Evolutionary conservation across 2,888 invertebrate species (phyloP).

Genomic region (Tetropium fuscum): DNA sequence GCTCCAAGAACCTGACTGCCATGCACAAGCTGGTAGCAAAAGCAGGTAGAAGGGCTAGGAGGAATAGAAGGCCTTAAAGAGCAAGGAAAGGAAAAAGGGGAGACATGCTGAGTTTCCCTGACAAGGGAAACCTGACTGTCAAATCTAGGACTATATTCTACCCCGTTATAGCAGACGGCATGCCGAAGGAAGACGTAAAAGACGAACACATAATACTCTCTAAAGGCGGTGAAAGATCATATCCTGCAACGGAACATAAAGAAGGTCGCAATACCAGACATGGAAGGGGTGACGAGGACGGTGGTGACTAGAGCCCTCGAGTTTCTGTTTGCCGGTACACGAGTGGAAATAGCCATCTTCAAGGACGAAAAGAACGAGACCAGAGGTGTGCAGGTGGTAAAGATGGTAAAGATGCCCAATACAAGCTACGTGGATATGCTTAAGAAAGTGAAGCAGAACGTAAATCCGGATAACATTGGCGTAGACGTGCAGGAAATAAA

Average conservation of each 20-base stretch:
- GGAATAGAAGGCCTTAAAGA: conserved; percentile 20
- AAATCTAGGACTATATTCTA: conserved; percentile 29
- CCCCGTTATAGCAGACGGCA: conserved; percentile 12
- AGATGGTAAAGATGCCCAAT: conserved; percentile 21
- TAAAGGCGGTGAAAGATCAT: conserved; percentile 17
- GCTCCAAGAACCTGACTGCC: conserved; percentile 19
- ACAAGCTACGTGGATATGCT: conserved; percentile 33
- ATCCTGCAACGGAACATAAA: conserved; percentile 4
- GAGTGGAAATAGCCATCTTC: conserved; percentile 1
- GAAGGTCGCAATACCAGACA: conserved; percentile 26
- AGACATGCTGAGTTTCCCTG: conserved; percentile 37
- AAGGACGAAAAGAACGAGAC: not conserved
- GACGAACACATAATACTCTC: conserved; percentile 11
- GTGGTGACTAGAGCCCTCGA: conserved; percentile 19
- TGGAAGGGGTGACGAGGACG: conserved; percentile 19
- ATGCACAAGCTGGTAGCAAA: conserved; percentile 12
- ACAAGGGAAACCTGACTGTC: conserved; percentile 31
- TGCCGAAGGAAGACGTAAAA: not conserved
- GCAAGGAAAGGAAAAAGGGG: conserved; percentile 30
- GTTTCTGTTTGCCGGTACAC: conserved; percentile 27
- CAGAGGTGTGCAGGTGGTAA: too few species aligned
- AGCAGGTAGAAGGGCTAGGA: conserved; percentile 29
- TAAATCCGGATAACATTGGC: not conserved
- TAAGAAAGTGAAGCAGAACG: conserved; percentile 23
- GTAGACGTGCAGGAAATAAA: not conserved